These are phyloP conservation scores for Pontoporia blainvillei DNA, from an alignment of 2,113 vertebrate species.

Conservation along the genomic window DNA sequence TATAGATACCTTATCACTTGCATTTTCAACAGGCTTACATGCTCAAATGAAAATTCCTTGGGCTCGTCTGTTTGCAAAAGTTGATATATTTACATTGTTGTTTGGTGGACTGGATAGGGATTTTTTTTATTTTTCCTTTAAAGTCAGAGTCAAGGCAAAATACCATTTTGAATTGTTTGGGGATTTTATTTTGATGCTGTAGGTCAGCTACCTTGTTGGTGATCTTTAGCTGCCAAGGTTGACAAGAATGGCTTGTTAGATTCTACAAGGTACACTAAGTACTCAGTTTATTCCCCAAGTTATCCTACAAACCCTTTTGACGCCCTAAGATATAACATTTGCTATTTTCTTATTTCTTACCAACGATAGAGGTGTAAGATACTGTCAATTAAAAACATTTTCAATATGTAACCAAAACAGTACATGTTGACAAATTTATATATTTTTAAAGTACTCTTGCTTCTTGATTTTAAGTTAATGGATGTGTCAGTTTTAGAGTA, in stretches of 20 bases:
- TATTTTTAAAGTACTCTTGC: constrained; percentile 62
- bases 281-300: constrained; percentile 41
- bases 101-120: constrained; percentile 33
- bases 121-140: background rate
- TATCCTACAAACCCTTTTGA: constrained; percentile 24
- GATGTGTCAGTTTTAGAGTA: constrained; percentile 51
- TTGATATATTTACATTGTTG: constrained; percentile 42
- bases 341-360: constrained; percentile 56
- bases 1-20: constrained; percentile 16
- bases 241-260: background rate
- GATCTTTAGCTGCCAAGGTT: background rate
- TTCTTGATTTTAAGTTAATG: constrained; percentile 68
- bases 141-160: constrained; percentile 29
- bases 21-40: constrained; percentile 47
- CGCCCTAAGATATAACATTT: constrained; percentile 41
- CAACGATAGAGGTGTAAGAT: constrained; percentile 10
- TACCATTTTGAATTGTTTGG: constrained; percentile 2
- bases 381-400: constrained; percentile 58
- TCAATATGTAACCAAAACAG: constrained; percentile 74
- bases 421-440: constrained; percentile 68
- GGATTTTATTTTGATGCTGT: constrained; percentile 52
- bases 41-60: constrained; percentile 58
- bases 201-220: constrained; percentile 42
- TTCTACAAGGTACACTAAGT: constrained; percentile 16
- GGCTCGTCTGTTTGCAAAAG: constrained; percentile 55